Evolutionary conservation across 1,140 invertebrate genomes (phyloP).

Genomic region (Fragariocoptes setiger): DNA sequence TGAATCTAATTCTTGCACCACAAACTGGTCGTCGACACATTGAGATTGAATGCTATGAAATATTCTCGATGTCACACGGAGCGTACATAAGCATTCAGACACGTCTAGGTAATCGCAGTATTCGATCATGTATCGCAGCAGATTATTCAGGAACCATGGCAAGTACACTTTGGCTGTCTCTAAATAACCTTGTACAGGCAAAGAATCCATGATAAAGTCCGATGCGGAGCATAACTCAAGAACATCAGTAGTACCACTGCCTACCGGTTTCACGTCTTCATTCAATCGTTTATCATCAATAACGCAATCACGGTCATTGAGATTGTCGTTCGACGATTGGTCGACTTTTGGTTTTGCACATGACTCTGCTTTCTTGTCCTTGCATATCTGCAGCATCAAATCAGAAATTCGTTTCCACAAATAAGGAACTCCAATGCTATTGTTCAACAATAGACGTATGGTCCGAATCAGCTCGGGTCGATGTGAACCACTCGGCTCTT

Average conservation of each 20-base stretch:
- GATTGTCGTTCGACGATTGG: neutral
- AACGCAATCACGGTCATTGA: neutral
- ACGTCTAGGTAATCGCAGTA: conserved; percentile 26
- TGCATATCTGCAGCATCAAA: conserved; percentile 1
- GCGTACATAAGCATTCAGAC: neutral
- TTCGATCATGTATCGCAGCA: conserved; percentile 24
- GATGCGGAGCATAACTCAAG: conserved; percentile 22
- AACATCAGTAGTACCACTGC: conserved; percentile 14
- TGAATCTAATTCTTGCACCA: neutral
- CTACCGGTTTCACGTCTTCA: conserved; percentile 12
- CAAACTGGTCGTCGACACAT: neutral
- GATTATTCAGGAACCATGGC: conserved; percentile 32
- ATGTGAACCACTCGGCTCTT: neutral
- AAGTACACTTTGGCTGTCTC: conserved; percentile 47
- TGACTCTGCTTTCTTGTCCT: neutral
- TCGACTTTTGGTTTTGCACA: neutral
- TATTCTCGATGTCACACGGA: neutral
- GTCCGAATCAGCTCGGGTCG: conserved; percentile 1
- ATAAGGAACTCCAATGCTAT: conserved; percentile 7
- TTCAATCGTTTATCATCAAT: neutral
- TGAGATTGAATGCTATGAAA: neutral
- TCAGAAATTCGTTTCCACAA: conserved; percentile 5
- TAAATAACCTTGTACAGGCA: conserved; percentile 29
- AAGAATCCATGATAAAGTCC: conserved; percentile 4
- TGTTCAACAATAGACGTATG: conserved; percentile 5